Base-by-base conservation (phyloP, 2,888 invertebrate genomes). In the Melanostoma scalare region DNA sequence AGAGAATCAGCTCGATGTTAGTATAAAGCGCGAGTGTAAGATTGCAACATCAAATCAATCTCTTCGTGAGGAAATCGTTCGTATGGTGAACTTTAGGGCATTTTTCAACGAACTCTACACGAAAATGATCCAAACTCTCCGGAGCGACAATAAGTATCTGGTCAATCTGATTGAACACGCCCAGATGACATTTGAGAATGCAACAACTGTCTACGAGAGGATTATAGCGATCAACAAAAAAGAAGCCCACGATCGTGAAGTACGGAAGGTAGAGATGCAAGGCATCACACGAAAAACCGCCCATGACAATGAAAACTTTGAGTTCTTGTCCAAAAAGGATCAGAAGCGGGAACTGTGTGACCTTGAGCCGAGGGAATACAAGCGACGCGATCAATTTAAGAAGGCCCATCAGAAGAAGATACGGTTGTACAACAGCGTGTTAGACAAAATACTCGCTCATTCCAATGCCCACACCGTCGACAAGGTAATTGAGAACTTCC, bases 151-250 rank as follows among this genome's bases (percentile, higher is more conserved):
- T 55, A 91, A 90, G 81, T 91, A 91, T 78, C 87, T 91, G 0
- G 87, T 89, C 4, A 90, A 91, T 71, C 84, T 91, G 20, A 89
- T 91, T 20, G 91, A 91, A 65, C 88, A 90, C 10, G 90, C 91
- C 0, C 73, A 90, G 46, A 87, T 87, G 42, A 90, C 90, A 4
- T 91, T 90, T 72, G 91, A 90, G 55, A 88, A 89, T 53, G 89
- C 89, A 72, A 89, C 89, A 6, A 89, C 89, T 65, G 87, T 89
- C 3, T 90, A 90, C 71, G 89, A 90, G 67, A 91, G 90, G 80
- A 88, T 90, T 69, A 88, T 89, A 55, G 88, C 88, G 42, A 81
- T 90, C 10, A 86, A 87, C 30, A 88, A 88, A 73, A 87, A 89
- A 2, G 88, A 89, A 61, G 48, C 81, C 4, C 89, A 88, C 44